Evolutionary conservation across 1,140 invertebrate genomes (phyloP), one percentile per base, ranked within the genome.

Genomic region (Leptinotarsa undecemlineata): DNA sequence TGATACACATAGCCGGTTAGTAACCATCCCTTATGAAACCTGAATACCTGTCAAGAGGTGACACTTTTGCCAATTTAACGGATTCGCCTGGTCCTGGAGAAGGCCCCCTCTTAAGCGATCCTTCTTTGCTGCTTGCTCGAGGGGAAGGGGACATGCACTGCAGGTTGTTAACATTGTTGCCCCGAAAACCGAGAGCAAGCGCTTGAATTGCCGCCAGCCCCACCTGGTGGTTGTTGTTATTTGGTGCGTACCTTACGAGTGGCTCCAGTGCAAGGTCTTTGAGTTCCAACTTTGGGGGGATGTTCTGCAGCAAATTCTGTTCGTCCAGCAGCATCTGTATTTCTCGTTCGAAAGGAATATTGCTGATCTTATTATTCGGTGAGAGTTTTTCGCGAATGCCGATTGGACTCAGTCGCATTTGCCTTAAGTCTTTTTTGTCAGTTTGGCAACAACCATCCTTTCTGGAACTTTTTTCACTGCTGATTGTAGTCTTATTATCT

Each of bases 261-360:
- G 84, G 83, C 73, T 85, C 84, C 78, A 85, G 73, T 8, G 84
- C 82, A 33, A 86, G 80, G 75, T 87, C 85, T 79, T 86, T 88
- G 68, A 87, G 81, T 72, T 90, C 89, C 15, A 86, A 79, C 81
- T 90, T 90, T 8, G 87, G 86, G 20, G 89, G 87, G 81, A 87
- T 89, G 77, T 86, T 88, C 80, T 89, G 88, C 42, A 90, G 85
- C 47, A 91, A 82, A 84, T 90, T 90, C 81, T 91, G 90, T 80
- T 92, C 91, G 80, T 93, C 92, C 63, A 93, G 85, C 74, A 93
- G 86, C 83, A 91, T 91, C 85, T 92, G 91, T 75, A 93, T 91
- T 81, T 93, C 91, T 80, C 90, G 88, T 85, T 92, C 91, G 80
- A 92, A 92, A 6, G 91, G 91, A 4, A 83, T 82, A 70, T 87